Percentiles rank a stretch among this genome's conserved stretches.
These are phyloP conservation scores for Eupithecia exiguata DNA, from an alignment of 2,888 invertebrate species.

Conservation along the genomic window DNA sequence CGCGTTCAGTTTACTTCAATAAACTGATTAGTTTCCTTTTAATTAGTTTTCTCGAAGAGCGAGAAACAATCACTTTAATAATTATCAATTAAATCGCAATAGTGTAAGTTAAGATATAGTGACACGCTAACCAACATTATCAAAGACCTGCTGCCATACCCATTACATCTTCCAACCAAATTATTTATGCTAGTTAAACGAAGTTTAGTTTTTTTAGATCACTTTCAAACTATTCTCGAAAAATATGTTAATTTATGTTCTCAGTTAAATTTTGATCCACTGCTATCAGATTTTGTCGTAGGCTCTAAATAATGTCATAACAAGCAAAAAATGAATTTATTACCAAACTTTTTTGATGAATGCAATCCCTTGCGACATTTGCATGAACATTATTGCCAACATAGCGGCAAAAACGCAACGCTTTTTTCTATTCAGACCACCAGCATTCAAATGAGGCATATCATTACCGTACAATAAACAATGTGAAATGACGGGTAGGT, in stretches of 20 bases:
- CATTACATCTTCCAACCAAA: background rate
- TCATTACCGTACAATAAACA: constrained; percentile 76
- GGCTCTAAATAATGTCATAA: background rate
- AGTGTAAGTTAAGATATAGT: background rate
- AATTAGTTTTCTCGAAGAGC: constrained; percentile 45
- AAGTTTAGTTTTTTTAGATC: background rate
- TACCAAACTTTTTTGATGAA: constrained; percentile 13
- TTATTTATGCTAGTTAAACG: background rate
- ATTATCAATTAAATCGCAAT: background rate
- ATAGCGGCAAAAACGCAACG: constrained; percentile 54
- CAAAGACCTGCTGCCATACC: background rate
- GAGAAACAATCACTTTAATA: constrained; percentile 4
- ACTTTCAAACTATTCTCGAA: background rate
- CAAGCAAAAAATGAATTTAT: background rate
- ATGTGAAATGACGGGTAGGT: constrained; percentile 80
- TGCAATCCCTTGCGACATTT: constrained; percentile 25
- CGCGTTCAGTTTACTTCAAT: constrained; percentile 62
- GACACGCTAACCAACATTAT: background rate
- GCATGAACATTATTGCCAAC: constrained; percentile 42
- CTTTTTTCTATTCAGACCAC: constrained; percentile 73
- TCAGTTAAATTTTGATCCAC: background rate
- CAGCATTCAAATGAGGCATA: constrained; percentile 79
- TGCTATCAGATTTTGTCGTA: constrained; percentile 1
- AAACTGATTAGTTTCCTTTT: constrained; percentile 67
- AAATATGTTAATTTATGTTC: background rate